Evolutionary conservation across 2,113 vertebrate genomes (phyloP).

Genomic region (Xiphophorus hellerii): DNA sequence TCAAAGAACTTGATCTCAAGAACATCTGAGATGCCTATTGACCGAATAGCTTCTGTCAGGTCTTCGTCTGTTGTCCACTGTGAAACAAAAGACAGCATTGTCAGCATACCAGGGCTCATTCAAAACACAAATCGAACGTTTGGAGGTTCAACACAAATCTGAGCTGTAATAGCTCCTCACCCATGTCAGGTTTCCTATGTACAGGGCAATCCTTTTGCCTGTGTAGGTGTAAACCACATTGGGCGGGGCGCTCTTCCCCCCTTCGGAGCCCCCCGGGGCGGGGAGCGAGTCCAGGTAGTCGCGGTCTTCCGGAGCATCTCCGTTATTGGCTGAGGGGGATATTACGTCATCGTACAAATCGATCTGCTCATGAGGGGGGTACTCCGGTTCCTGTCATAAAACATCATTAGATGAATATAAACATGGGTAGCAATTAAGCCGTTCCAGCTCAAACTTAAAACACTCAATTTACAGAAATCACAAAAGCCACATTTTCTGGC

Average conservation of each 20-base stretch:
- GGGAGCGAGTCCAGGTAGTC: conserved; percentile 96
- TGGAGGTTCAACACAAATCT: not conserved
- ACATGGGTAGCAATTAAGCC: not conserved
- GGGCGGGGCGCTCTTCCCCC: conserved; percentile 90
- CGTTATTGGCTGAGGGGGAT: conserved; percentile 98
- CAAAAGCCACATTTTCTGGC: not conserved
- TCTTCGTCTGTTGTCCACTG: conserved; percentile 99
- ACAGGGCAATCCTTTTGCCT: conserved; percentile 96
- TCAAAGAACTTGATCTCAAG: conserved; percentile 99
- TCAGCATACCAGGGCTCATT: not conserved
- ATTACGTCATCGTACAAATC: conserved; percentile 98
- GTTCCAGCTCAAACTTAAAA: not conserved
- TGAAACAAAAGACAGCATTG: conserved; percentile 39
- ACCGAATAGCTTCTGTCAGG: conserved; percentile 95
- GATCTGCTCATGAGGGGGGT: conserved; percentile 96
- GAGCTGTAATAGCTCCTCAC: conserved; percentile 63
- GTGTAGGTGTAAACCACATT: conserved; percentile 96
- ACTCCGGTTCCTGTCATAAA: conserved; percentile 90
- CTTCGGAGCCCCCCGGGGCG: conserved; percentile 89
- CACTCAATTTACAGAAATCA: not conserved
- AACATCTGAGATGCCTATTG: conserved; percentile 95
- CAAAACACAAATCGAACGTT: not conserved
- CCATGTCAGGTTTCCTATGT: conserved; percentile 98
- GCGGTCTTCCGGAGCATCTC: conserved; percentile 95
- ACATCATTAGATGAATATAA: not conserved